Evolutionary conservation across 2,888 invertebrate species (phyloP).

Genomic region (Drosophila incognita): DNA sequence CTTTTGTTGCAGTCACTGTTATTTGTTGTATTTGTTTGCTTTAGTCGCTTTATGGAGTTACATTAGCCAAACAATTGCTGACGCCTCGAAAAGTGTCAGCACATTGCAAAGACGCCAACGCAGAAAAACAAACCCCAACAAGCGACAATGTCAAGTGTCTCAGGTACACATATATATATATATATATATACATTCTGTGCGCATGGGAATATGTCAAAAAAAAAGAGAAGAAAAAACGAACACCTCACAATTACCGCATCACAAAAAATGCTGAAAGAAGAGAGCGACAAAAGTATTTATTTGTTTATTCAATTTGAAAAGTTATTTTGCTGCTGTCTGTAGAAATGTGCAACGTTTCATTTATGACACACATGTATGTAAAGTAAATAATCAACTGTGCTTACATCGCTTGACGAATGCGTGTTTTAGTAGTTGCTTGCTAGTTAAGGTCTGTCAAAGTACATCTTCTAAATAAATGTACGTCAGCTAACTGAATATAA

Average conservation of each 20-base stretch:
- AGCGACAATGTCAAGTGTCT: constrained; percentile 55
- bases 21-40: constrained; percentile 39
- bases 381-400: background rate
- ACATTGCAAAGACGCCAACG: constrained; percentile 29
- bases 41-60: constrained; percentile 40
- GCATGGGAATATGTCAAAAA: constrained; percentile 22
- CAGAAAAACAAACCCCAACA: constrained; percentile 21
- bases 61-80: constrained; percentile 58
- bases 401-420: background rate
- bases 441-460: no score
- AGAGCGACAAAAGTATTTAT: constrained; percentile 11
- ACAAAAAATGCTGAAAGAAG: constrained; percentile 16
- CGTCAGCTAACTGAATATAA: background rate
- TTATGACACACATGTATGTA: constrained; percentile 8
- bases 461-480: background rate
- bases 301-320: constrained; percentile 12
- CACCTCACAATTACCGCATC: constrained; percentile 22
- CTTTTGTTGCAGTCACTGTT: constrained; percentile 20
- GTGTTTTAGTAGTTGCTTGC: background rate
- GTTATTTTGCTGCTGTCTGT: constrained; percentile 3
- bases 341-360: constrained; percentile 17
- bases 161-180: background rate
- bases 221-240: background rate
- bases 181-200: background rate
- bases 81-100: constrained; percentile 30